These are phyloP conservation scores for Leptatherina wallacei DNA, from an alignment of 2,797 vertebrate species.

Conservation along the genomic window DNA sequence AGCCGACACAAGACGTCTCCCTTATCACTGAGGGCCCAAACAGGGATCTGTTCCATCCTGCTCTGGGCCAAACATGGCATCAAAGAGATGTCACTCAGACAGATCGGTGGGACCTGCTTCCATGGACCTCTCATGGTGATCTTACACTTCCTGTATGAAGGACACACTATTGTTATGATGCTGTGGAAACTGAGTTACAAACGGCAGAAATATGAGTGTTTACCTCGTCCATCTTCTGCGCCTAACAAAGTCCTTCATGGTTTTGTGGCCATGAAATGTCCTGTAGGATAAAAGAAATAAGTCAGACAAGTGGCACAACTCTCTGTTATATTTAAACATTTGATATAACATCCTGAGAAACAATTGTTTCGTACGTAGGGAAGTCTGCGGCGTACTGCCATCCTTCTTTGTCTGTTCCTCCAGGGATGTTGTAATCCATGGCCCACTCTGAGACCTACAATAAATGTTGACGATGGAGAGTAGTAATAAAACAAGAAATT, in stretches of 20 bases:
- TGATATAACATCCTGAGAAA: not conserved
- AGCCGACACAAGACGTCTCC: slow-evolving; percentile 95
- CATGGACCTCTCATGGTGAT: slow-evolving; percentile 90
- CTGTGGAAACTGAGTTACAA: not conserved
- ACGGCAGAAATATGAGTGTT: slow-evolving; percentile 1
- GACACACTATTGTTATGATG: not conserved
- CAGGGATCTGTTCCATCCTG: slow-evolving; percentile 82
- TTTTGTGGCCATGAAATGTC: slow-evolving; percentile 95
- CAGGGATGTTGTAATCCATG: slow-evolving; percentile 86
- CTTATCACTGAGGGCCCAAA: slow-evolving; percentile 96
- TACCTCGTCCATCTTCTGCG: slow-evolving; percentile 94
- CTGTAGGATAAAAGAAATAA: slow-evolving; percentile 70
- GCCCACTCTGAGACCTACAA: slow-evolving; percentile 92
- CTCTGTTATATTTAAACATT: not conserved
- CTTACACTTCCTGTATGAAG: slow-evolving; percentile 89
- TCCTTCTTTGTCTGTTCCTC: slow-evolving; percentile 93
- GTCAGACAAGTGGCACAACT: not conserved
- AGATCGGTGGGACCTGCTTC: slow-evolving; percentile 91
- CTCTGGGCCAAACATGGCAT: slow-evolving; percentile 87
- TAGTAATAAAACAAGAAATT: not conserved
- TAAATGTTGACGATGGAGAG: not conserved
- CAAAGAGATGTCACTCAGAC: slow-evolving; percentile 90
- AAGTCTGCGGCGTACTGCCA: slow-evolving; percentile 99
- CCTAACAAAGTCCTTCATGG: slow-evolving; percentile 96
- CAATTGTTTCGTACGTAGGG: slow-evolving; percentile 85